Percentiles rank a stretch among this genome's conserved stretches.
Conservation (phyloP, 2,113 vertebrate species). For the Ameiurus melas region DNA sequence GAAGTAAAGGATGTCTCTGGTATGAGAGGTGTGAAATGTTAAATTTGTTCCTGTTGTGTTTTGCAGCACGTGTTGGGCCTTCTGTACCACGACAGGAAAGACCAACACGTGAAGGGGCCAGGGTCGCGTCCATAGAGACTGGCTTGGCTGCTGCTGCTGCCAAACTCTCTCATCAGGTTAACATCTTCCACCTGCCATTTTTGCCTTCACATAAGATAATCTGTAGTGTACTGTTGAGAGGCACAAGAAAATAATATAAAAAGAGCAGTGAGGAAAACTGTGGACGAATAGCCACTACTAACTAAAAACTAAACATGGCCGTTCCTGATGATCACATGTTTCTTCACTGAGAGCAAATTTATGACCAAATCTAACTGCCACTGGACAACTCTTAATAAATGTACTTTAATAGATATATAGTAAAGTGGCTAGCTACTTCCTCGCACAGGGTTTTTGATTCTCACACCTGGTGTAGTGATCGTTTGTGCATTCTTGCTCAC, state of each 20-base stretch:
- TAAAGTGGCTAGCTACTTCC: not conserved
- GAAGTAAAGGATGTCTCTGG: not conserved
- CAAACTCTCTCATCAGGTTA: slow-evolving; percentile 96
- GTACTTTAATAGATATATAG: not conserved
- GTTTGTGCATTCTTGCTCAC: not conserved
- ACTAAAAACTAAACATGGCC: not conserved
- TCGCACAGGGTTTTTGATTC: not conserved
- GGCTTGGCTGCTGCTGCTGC: slow-evolving; percentile 92
- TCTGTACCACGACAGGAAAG: slow-evolving; percentile 93
- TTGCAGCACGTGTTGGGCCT: slow-evolving; percentile 89
- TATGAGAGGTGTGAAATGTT: not conserved
- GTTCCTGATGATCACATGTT: not conserved
- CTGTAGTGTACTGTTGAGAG: not conserved
- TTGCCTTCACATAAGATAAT: not conserved
- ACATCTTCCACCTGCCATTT: slow-evolving; percentile 17
- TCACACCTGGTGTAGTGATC: not conserved
- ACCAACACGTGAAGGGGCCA: slow-evolving; percentile 92
- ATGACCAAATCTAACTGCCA: not conserved
- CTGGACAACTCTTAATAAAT: not conserved
- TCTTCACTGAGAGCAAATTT: not conserved
- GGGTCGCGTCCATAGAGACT: slow-evolving; percentile 97
- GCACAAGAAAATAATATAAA: not conserved
- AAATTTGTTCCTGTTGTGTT: slow-evolving; percentile 11
- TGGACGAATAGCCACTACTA: not conserved
- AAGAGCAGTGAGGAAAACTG: not conserved